Conservation (phyloP, 1,140 invertebrate species). For the Brachionus plicatilis region DNA sequence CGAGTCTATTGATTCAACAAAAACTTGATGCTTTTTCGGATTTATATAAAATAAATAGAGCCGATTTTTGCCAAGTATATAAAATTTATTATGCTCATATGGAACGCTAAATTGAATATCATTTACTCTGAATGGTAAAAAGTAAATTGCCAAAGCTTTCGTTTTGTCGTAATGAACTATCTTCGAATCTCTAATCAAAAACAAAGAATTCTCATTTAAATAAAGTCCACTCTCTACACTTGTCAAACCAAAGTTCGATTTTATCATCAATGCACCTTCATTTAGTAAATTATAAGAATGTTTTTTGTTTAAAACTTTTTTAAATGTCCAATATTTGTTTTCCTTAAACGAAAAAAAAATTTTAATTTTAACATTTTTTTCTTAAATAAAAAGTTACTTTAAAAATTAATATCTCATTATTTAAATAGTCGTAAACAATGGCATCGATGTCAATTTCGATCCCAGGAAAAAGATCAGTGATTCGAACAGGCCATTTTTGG, state of each 20-base stretch:
- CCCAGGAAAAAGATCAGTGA: neutral
- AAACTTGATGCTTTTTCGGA: slow-evolving; percentile 20
- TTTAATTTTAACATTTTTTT: neutral
- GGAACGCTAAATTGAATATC: slow-evolving; percentile 14
- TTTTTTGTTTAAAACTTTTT: neutral
- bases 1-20: slow-evolving; percentile 19
- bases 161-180: slow-evolving; percentile 11
- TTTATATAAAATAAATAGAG: neutral
- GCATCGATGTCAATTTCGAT: neutral
- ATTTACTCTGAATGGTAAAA: slow-evolving; percentile 5
- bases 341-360: neutral
- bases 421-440: neutral
- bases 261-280: neutral
- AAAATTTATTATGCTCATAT: slow-evolving; percentile 16
- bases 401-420: slow-evolving; percentile 23
- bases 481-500: neutral
- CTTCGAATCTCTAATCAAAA: neutral
- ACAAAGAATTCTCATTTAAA: neutral
- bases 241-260: neutral
- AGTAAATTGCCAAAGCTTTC: slow-evolving; percentile 15
- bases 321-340: slow-evolving; percentile 16
- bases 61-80: slow-evolving; percentile 12
- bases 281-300: neutral
- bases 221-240: neutral
- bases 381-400: neutral